A percentile compares a stretch with the other conserved stretches of the same genome.
Evolutionary conservation across 2,113 vertebrate genomes (phyloP).

Genomic region (Microtus oregoni): DNA sequence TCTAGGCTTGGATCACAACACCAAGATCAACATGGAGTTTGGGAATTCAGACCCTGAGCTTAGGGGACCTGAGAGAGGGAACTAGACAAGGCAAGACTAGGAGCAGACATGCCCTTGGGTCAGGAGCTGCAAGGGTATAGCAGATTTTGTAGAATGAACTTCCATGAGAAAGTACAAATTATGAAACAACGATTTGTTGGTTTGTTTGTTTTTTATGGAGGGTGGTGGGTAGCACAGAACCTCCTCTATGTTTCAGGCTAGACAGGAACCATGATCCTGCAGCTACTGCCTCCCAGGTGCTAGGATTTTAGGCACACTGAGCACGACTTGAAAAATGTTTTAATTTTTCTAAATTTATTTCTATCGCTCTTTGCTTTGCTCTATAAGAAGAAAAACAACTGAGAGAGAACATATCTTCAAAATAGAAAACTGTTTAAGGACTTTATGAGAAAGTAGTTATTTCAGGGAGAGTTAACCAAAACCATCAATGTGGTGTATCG

Average conservation of each 20-base stretch:
- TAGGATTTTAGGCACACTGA: background rate
- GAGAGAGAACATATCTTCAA: background rate
- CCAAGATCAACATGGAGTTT: background rate
- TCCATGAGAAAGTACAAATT: background rate
- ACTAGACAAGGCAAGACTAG: background rate
- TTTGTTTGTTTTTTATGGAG: background rate
- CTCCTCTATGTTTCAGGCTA: background rate
- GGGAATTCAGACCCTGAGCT: background rate
- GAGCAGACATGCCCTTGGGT: background rate
- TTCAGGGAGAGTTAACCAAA: slow-evolving; percentile 38
- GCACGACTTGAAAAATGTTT: background rate
- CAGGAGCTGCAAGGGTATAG: background rate
- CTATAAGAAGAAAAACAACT: background rate
- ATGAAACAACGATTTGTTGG: background rate
- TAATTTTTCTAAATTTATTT: background rate
- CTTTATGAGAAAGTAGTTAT: background rate
- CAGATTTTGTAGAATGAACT: background rate
- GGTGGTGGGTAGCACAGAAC: background rate
- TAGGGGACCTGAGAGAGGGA: background rate
- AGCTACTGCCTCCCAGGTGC: background rate
- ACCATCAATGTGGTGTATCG: background rate
- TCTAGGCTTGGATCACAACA: background rate
- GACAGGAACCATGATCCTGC: background rate
- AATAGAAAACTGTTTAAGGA: background rate
- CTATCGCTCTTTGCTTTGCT: slow-evolving; percentile 21